These are phyloP conservation scores for Cetonia aurata DNA, from an alignment of 2,888 invertebrate species.

Conservation along the genomic window DNA sequence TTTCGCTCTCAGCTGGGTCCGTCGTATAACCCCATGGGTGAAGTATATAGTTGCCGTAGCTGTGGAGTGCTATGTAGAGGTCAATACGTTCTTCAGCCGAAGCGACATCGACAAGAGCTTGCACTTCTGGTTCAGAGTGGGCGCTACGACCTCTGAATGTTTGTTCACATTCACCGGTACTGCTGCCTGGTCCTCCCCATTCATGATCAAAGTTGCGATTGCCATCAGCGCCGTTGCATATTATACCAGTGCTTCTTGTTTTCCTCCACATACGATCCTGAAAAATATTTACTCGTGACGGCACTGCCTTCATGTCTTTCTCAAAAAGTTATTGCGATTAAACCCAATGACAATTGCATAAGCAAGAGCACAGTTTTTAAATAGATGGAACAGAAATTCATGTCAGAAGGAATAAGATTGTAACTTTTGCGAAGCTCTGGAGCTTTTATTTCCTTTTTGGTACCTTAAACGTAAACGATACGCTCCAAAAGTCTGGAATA, in stretches of 20 bases:
- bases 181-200: constrained; percentile 70
- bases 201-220: constrained; percentile 71
- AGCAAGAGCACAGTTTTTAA: no score
- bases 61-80: constrained; percentile 81
- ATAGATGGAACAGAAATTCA: no score
- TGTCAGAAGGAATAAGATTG: no score
- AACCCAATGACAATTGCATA: no score
- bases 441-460: no score
- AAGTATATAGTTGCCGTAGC: constrained; percentile 77
- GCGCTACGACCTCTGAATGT: constrained; percentile 73
- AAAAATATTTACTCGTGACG: no score
- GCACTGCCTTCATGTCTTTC: no score
- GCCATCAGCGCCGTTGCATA: constrained; percentile 49
- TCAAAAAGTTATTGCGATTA: no score
- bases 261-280: constrained; percentile 42
- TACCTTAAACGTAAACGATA: no score
- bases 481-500: no score
- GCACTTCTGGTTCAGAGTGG: constrained; percentile 80
- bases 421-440: no score
- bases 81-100: constrained; percentile 68
- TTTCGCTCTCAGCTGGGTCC: constrained; percentile 66
- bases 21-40: constrained; percentile 78
- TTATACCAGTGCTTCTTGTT: constrained; percentile 9
- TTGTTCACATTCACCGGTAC: constrained; percentile 67
- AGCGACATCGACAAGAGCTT: constrained; percentile 72